These are phyloP conservation scores for Scolanthus callimorphus DNA, from an alignment of 92 coral and sea anemone species.

Conservation along the genomic window DNA sequence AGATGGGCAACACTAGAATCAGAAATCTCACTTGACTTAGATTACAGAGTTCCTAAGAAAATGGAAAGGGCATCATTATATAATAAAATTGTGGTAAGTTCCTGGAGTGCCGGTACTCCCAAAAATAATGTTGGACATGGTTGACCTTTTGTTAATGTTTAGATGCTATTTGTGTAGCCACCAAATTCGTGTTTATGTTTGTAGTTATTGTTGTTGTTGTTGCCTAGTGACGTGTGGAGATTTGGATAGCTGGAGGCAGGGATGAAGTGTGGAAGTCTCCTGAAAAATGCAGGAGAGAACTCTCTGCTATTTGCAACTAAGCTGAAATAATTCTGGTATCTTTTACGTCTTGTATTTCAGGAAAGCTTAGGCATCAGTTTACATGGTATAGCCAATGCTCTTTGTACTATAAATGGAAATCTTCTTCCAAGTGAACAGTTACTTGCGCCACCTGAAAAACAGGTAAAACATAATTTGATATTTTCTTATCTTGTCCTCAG, in stretches of 20 bases:
- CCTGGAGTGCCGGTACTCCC: too few relatives aligned
- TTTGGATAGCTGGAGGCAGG: too few relatives aligned
- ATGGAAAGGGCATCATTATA: constrained; percentile 47
- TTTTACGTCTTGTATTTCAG: constrained; percentile 18
- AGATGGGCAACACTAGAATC: constrained; percentile 74
- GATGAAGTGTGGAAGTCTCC: too few relatives aligned
- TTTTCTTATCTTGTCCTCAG: too few relatives aligned
- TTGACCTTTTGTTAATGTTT: too few relatives aligned
- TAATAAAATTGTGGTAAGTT: constrained; percentile 66
- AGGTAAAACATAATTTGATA: too few relatives aligned
- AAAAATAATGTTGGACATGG: too few relatives aligned
- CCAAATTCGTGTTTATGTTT: too few relatives aligned
- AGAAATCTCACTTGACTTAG: constrained; percentile 34
- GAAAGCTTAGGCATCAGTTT: constrained; percentile 43
- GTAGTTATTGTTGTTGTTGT: too few relatives aligned
- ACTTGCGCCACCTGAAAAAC: constrained; percentile 51
- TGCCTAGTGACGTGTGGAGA: too few relatives aligned
- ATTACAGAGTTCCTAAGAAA: constrained; percentile 49
- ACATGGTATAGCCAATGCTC: constrained; percentile 37
- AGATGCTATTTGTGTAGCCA: too few relatives aligned
- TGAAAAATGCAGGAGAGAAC: too few relatives aligned
- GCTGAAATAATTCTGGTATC: background rate
- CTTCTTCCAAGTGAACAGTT: constrained; percentile 45
- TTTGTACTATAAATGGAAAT: constrained; percentile 77
- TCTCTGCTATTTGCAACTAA: background rate